phyloP scores from a whole-genome alignment of 2,113 vertebrate species.

The Chamaea fasciata region DNA sequence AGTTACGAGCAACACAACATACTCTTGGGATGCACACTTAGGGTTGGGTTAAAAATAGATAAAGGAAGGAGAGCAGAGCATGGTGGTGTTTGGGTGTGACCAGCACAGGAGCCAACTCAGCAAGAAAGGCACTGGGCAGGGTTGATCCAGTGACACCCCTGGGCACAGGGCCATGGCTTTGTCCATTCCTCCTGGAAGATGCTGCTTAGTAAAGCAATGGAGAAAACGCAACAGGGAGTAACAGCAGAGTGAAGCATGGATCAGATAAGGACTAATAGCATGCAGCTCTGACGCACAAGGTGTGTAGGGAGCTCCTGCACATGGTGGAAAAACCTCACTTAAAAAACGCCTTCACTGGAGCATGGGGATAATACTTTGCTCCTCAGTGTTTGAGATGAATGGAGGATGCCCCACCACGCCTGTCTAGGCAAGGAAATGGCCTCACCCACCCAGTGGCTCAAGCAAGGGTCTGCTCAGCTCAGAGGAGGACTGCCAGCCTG shows the following conservation, averaged over 20 bases:
- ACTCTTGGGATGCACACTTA: background rate
- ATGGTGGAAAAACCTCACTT: background rate
- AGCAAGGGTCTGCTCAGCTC: background rate
- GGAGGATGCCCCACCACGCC: background rate
- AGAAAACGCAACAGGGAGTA: background rate
- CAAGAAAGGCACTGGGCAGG: background rate
- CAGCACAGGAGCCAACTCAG: background rate
- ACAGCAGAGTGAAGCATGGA: background rate
- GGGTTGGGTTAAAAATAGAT: background rate
- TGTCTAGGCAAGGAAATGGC: background rate
- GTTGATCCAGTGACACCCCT: fast-evolving
- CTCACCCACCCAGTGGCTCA: fast-evolving
- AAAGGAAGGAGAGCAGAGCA: background rate
- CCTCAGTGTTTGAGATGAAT: background rate
- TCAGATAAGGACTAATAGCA: background rate
- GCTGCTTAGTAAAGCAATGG: background rate
- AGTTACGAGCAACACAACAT: background rate
- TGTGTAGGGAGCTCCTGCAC: background rate
- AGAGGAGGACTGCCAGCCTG: background rate
- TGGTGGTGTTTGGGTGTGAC: background rate
- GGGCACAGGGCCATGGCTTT: background rate
- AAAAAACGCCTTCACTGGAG: background rate
- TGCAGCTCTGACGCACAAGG: fast-evolving
- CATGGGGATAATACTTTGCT: background rate
- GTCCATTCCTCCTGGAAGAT: background rate